Base-by-base conservation (phyloP, 2,113 vertebrate genomes). In the Trematomus loennbergii region DNA sequence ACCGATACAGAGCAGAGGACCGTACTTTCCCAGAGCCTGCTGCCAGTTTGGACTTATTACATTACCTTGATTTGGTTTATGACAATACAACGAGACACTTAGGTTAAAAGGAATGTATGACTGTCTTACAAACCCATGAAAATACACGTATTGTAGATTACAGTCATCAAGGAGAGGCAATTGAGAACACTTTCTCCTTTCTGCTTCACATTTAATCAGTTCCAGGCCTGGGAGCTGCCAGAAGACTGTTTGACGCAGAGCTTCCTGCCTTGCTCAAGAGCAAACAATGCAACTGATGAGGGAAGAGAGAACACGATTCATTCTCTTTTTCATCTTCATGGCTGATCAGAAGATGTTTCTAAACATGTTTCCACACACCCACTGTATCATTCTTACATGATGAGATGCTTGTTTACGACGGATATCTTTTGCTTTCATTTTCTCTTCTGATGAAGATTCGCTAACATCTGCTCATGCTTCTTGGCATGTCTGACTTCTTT, bases 1-100 rank as follows among this genome's bases (percentile, higher is more conserved):
- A 88, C 73, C 74, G 25, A 78, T 79, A 71, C 65, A 76, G 80
- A 84, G 78, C 59, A 69, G 82, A 79, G 55, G 78, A 89, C 79
- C 78, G 82, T 80, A 81, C 82, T 92, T 88, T 89, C 88, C 88
- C 92, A 89, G 68, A 79, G 49, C 65, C 71, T 12, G 79, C 73
- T 89, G 83, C 88, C 74, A 86, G 81, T 69, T 87, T 84, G 66
- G 68, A 86, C 75, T 85, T 72, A 87, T 85, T 82, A 68, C 77
- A 83, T 84, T 87, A 89, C 79, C 54, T 85, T 62, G 46, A 78
- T 82, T 81, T 75, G 66, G 72, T 85, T 86, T 85, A 75, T 80
- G 84, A 89, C 81, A 85, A 86, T 80, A 87, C 78, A 78, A 78
- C 58, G 85, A 80, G 76, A 66, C 87, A 77, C 52, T 68, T 82